Evolutionary conservation across 1,140 invertebrate species (phyloP), one percentile per base, ranked within the genome.

Genomic region (Achroia grisella): DNA sequence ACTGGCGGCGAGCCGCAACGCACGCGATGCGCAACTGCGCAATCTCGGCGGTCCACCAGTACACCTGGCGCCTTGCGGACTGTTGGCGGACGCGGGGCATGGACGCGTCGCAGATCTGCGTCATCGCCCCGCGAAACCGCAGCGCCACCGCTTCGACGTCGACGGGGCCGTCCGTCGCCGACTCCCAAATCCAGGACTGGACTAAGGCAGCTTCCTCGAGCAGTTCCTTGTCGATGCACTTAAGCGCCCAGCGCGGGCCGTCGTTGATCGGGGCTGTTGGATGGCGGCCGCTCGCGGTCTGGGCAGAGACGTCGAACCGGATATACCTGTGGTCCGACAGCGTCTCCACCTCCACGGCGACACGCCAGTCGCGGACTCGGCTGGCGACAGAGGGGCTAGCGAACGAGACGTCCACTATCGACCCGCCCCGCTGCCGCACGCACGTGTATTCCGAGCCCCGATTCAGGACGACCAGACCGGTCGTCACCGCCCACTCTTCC

Each of bases 31-130:
- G 55, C 0, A 71, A 36, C 10, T 56, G 46, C 0, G 56, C 60
- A 1, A 73, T 66, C 5, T 74, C 48, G 1, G 52, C 40, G 3
- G 56, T 66, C 64, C 67, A 75, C 66, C 74, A 78, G 47, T 77
- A 63, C 3, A 51, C 52, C 1, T 49, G 12, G 0, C 48, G 27
- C 9, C 37, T 47, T 1, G 11, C 10, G 0, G 35, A 29, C 4
- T 29, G 54, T 8, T 39, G 37, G 0, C 40, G 37, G 0, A 27
- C 39, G 1, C 46, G 42, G 3, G 52, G 52, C 57, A 61, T 61
- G 15, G 55, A 48, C 0, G 43, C 39, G 12, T 62, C 47, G 35
- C 52, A 48, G 2, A 35, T 12, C 33, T 8, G 11, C 9, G n/a
- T 14, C 11, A 33, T 6, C 10, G 32, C n/a, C 4, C 3, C 32